phyloP scores from a whole-genome alignment of 2,888 invertebrate genomes.

The Ptilodon capucinus region DNA sequence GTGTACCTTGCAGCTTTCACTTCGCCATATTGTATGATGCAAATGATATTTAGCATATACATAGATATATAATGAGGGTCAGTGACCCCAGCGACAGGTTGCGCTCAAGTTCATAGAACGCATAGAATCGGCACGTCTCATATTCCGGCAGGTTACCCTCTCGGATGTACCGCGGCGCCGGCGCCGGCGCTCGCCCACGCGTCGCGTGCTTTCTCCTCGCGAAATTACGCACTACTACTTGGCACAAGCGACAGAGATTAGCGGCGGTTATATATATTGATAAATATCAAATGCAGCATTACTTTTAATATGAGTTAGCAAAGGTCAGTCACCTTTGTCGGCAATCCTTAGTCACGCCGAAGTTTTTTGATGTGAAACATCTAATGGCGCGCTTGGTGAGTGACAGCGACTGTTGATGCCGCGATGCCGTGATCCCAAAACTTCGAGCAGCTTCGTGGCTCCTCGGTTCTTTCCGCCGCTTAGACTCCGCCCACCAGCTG shows the following conservation, averaged over 20 bases:
- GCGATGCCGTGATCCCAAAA: too few species aligned
- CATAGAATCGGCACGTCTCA: not conserved
- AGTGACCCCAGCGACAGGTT: not conserved
- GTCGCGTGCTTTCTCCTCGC: constrained; percentile 59
- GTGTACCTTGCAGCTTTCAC: not conserved
- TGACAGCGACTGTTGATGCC: too few species aligned
- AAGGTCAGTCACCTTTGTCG: too few species aligned
- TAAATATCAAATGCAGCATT: not conserved
- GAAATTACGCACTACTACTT: constrained; percentile 31
- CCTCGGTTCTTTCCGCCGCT: too few species aligned
- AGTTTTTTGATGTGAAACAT: too few species aligned
- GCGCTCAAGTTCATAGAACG: not conserved
- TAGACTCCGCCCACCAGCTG: too few species aligned
- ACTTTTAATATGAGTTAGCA: not conserved
- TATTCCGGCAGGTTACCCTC: constrained; percentile 4
- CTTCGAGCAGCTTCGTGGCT: too few species aligned
- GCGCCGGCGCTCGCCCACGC: constrained; percentile 28
- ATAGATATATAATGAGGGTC: not conserved
- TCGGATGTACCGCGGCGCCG: constrained; percentile 32
- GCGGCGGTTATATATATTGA: not conserved
- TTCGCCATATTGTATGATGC: not conserved
- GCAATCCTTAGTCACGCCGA: too few species aligned
- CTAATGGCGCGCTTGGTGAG: too few species aligned
- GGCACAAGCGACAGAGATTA: constrained; percentile 19
- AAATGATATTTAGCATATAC: not conserved